Conservation (phyloP, 92 coral and sea anemone species). For the Isaurus tuberculatus region DNA sequence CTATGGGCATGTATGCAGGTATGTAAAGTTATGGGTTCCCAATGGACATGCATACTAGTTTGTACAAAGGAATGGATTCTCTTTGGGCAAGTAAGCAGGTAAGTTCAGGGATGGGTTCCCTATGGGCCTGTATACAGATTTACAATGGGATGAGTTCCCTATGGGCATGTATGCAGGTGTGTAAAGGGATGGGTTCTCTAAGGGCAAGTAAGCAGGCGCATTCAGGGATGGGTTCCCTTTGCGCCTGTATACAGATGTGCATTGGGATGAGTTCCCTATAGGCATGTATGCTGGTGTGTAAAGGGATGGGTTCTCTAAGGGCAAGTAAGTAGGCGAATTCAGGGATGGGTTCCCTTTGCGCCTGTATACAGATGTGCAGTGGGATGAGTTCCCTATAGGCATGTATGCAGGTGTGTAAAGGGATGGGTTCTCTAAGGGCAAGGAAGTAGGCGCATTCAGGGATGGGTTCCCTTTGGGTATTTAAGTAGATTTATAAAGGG, state of each 20-base stretch:
- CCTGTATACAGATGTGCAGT: background rate
- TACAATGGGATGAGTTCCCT: background rate
- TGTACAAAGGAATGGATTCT: background rate
- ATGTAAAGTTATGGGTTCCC: background rate
- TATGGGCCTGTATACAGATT: background rate
- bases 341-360: background rate
- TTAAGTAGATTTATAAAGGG: background rate
- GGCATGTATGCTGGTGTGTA: background rate
- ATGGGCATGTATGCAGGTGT: background rate
- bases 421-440: background rate
- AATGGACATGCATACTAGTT: background rate
- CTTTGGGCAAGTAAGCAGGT: background rate
- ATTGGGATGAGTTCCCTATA: background rate
- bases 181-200: background rate
- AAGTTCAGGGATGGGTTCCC: background rate
- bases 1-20: constrained; percentile 97
- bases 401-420: background rate
- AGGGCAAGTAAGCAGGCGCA: background rate
- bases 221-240: background rate
- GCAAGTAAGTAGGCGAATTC: constrained; percentile 85
- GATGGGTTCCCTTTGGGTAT: background rate
- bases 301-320: constrained; percentile 75
- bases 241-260: background rate
- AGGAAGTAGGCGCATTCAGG: no score
- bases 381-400: background rate